Percentiles rank a stretch among this genome's conserved stretches.
phyloP scores from a whole-genome alignment of 2,113 vertebrate genomes.

The Megalops atlanticus region DNA sequence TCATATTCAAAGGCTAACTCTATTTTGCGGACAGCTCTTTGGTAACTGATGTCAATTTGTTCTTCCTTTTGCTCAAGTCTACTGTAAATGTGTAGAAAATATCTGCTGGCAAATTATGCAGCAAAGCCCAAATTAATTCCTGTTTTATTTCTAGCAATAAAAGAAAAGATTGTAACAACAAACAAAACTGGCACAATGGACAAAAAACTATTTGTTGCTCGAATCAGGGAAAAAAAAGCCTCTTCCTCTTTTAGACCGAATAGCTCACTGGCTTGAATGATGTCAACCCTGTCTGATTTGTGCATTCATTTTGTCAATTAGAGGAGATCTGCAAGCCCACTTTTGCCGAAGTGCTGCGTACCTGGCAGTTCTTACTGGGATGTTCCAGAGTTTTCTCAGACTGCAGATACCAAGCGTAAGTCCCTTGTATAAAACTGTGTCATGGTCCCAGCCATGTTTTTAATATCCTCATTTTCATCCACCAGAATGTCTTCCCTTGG shows the following conservation, averaged over 20 bases:
- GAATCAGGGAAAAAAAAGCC: constrained; percentile 29
- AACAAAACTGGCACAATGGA: constrained; percentile 21
- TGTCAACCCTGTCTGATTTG: constrained; percentile 32
- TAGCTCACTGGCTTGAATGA: constrained; percentile 38
- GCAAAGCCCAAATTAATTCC: constrained; percentile 34
- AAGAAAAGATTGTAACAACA: constrained; percentile 17
- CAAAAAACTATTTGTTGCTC: constrained; percentile 30
- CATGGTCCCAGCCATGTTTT: constrained; percentile 36
- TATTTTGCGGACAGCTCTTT: constrained; percentile 73
- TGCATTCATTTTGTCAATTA: constrained; percentile 25
- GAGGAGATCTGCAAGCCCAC: constrained; percentile 28
- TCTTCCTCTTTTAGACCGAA: constrained; percentile 36
- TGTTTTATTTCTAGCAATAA: constrained; percentile 9
- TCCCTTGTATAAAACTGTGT: constrained; percentile 31
- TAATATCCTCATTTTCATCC: constrained; percentile 25
- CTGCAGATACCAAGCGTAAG: constrained; percentile 28
- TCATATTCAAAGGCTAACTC: constrained; percentile 30
- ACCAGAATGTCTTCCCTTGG: constrained; percentile 18
- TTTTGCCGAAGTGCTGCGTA: constrained; percentile 29
- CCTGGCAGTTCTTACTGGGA: constrained; percentile 27
- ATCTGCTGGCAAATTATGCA: constrained; percentile 43
- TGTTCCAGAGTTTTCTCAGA: constrained; percentile 6
- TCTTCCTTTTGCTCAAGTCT: constrained; percentile 44
- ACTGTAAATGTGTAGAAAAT: constrained; percentile 42
- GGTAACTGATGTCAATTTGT: constrained; percentile 69